Base-by-base conservation (phyloP, 2,797 vertebrate species). In the Megalops cyprinoides region DNA sequence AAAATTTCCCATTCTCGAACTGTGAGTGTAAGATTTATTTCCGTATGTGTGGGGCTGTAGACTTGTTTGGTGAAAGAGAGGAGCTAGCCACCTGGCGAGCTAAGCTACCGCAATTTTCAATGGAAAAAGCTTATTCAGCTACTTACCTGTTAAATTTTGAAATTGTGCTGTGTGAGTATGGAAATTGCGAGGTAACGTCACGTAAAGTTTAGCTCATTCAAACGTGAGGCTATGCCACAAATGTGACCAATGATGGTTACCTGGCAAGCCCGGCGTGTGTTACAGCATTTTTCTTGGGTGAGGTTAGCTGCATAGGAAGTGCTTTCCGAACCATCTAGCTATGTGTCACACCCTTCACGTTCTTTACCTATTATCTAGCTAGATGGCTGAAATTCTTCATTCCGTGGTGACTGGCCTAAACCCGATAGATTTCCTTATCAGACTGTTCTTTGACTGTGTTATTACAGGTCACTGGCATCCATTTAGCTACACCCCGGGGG, bases 381-480 rank as follows among this genome's bases (percentile, higher is more conserved):
- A 44, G 28, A 1, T 69, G 3, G 23, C 1, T 4, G 6, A 71
- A 9, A 42, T 37, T 34, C 6, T 7, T 60, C 4, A 60, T 65
- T 88, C 91, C 91, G 89, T 86, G 71, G 2, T 62, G 62, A 74
- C 69, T 65, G 60, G 3, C 25, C 25, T 28, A 25, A 60, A 25
- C 56, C 60, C 18, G 10, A 48, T 48, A 25, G 1, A 9, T 9
- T 7, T 25, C 56, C n/a, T 28, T 60, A n/a, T 49, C 49, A 79
- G 71, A 31, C 78, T 12, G 9, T 53, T 76, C 31, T 56, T 28
- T n/a, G 34, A 37, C 2, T 31, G n/a, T n/a, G 78, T 79, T 79
- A 79, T 42, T 79, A 37, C 78, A 79, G 78, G 62, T 46, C 78
- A 73, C 28, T 80, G 49, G 73, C 46, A 55, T 80, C 78, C 48